These are phyloP conservation scores for Drosophila virilis DNA, from an alignment of 1,140 invertebrate species.

Conservation along the genomic window DNA sequence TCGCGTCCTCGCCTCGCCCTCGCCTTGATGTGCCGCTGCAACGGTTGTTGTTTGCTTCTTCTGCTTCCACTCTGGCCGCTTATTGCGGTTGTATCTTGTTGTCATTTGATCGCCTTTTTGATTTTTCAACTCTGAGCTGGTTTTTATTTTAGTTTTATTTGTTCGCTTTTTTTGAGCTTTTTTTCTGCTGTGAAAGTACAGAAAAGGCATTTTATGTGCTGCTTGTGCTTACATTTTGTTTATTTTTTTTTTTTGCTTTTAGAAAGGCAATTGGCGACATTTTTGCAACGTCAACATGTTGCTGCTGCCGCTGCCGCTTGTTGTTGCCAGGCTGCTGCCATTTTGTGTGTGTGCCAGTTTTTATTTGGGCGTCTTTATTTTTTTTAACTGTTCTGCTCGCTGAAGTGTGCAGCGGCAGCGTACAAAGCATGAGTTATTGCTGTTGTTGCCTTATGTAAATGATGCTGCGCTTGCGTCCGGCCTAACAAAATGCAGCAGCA, in stretches of 20 bases:
- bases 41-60: neutral
- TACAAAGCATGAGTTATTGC: slow-evolving; percentile 40
- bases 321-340: slow-evolving; percentile 26
- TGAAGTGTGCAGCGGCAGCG: slow-evolving; percentile 21
- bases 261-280: slow-evolving; percentile 71
- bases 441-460: slow-evolving; percentile 54
- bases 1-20: neutral
- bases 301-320: slow-evolving; percentile 31
- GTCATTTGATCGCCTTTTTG: slow-evolving; percentile 40
- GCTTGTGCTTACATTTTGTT: slow-evolving; percentile 17
- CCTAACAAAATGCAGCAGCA: slow-evolving; percentile 54
- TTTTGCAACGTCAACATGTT: slow-evolving; percentile 42
- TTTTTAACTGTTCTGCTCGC: slow-evolving; percentile 29
- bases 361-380: slow-evolving; percentile 21
- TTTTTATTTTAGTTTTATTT: slow-evolving; percentile 37
- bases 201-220: slow-evolving; percentile 42
- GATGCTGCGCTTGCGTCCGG: slow-evolving; percentile 36
- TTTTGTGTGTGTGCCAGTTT: slow-evolving; percentile 58
- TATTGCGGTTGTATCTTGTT: slow-evolving; percentile 20
- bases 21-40: neutral
- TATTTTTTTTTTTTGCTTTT: slow-evolving; percentile 49
- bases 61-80: slow-evolving; percentile 2
- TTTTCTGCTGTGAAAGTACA: slow-evolving; percentile 58
- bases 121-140: slow-evolving; percentile 41
- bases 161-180: slow-evolving; percentile 18